phyloP scores from a whole-genome alignment of 2,113 vertebrate genomes.

The Brevimyrus niger region DNA sequence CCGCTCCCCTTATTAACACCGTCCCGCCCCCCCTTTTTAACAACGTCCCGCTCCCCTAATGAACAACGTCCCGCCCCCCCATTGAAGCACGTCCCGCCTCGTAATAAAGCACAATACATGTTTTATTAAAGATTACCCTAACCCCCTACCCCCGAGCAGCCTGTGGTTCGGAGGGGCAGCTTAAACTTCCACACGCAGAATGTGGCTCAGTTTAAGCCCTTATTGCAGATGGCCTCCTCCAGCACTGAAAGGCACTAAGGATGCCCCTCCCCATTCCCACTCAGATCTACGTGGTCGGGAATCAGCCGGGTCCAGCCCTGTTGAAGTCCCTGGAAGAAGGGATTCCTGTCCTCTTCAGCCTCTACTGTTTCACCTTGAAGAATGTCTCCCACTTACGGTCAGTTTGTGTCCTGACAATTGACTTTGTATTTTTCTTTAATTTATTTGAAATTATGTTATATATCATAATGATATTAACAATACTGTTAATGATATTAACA shows the following conservation, averaged over 20 bases:
- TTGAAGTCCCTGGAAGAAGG: conserved; percentile 61
- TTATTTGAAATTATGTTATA: not conserved
- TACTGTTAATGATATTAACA: not conserved
- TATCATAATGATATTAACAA: not conserved
- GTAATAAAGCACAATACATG: not conserved
- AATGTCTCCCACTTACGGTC: conserved; percentile 85
- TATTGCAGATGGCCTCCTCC: not conserved
- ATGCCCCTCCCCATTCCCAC: not conserved
- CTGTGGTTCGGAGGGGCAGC: not conserved
- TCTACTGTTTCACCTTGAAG: conserved; percentile 83
- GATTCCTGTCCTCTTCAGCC: conserved; percentile 71
- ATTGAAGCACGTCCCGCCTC: no score
- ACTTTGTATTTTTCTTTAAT: not conserved
- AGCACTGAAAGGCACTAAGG: not conserved
- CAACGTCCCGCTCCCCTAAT: no score
- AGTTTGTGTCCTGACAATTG: conserved; percentile 5
- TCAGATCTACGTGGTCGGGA: conserved; percentile 82
- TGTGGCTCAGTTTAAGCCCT: not conserved
- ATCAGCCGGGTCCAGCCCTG: conserved; percentile 61
- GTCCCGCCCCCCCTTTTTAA: no score
- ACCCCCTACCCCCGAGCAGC: not conserved
- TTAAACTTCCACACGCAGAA: not conserved
- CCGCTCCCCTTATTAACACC: no score
- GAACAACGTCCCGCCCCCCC: no score
- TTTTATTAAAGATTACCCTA: not conserved